These are phyloP conservation scores for Peribatodes rhomboidaria DNA, from an alignment of 2,888 invertebrate genomes.

Conservation along the genomic window DNA sequence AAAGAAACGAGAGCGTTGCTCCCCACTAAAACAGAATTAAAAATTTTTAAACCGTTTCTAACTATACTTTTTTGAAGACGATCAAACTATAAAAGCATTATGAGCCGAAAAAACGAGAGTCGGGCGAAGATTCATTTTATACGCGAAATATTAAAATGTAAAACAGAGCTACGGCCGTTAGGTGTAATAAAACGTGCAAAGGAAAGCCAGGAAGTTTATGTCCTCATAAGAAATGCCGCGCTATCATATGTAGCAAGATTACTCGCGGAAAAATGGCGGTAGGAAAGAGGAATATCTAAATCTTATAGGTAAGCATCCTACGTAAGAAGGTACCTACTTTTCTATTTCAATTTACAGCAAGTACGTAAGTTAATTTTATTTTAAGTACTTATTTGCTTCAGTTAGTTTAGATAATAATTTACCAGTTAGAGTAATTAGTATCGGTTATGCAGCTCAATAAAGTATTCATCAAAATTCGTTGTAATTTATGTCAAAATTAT, in stretches of 20 bases:
- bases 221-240: constrained; percentile 27
- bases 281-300: background rate
- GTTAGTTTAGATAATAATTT: background rate
- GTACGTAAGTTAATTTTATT: background rate
- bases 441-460: no score
- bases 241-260: constrained; percentile 3
- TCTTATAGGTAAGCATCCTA: background rate
- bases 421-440: background rate
- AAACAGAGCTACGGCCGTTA: constrained; percentile 13
- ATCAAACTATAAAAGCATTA: background rate
- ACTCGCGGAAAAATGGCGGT: constrained; percentile 9
- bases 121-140: background rate
- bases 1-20: no score
- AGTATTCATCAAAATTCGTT: no score
- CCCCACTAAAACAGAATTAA: no score
- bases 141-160: constrained; percentile 19
- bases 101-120: background rate
- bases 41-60: background rate
- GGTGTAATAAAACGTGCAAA: constrained; percentile 25
- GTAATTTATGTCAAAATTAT: no score
- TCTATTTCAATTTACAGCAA: no score
- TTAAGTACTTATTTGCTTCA: background rate
- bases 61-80: background rate
- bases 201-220: constrained; percentile 22
- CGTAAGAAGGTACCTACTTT: no score